A percentile compares a stretch with the other conserved stretches of the same genome.
Conservation (phyloP, 64 coral and sea anemone species). For the Actinia equina region DNA sequence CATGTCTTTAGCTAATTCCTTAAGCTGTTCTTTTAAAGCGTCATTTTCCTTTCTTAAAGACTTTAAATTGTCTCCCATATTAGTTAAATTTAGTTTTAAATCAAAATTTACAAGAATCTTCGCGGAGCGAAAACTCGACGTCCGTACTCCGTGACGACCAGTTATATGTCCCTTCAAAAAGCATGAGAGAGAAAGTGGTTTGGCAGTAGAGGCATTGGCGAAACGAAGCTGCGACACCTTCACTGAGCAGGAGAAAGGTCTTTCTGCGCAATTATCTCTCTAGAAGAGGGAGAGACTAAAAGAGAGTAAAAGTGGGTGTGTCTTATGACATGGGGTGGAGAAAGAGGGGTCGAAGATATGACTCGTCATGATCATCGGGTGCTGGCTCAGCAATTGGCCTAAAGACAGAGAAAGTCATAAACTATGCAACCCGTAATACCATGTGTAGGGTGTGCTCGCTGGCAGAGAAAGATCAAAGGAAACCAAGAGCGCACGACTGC, state of each 20-base stretch:
- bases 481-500: slow-evolving; percentile 5
- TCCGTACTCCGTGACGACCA: too few relatives aligned
- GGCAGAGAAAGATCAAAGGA: not conserved
- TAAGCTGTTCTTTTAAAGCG: too few relatives aligned
- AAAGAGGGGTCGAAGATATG: not conserved
- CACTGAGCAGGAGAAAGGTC: not conserved
- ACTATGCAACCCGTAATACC: slow-evolving; percentile 27
- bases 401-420: slow-evolving; percentile 13
- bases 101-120: too few relatives aligned
- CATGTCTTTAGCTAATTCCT: too few relatives aligned
- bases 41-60: too few relatives aligned
- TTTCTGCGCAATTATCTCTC: not conserved
- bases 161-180: too few relatives aligned
- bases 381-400: slow-evolving; percentile 6
- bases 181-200: not conserved
- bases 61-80: too few relatives aligned
- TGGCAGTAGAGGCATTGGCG: not conserved
- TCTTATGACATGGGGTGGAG: slow-evolving; percentile 44
- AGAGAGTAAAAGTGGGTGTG: not conserved
- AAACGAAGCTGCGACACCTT: not conserved
- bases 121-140: too few relatives aligned
- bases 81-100: too few relatives aligned
- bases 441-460: slow-evolving; percentile 20
- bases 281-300: not conserved
- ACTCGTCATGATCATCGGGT: slow-evolving; percentile 27